These are phyloP conservation scores for Rostratula benghalensis DNA, from an alignment of 2,113 vertebrate species.

Conservation along the genomic window DNA sequence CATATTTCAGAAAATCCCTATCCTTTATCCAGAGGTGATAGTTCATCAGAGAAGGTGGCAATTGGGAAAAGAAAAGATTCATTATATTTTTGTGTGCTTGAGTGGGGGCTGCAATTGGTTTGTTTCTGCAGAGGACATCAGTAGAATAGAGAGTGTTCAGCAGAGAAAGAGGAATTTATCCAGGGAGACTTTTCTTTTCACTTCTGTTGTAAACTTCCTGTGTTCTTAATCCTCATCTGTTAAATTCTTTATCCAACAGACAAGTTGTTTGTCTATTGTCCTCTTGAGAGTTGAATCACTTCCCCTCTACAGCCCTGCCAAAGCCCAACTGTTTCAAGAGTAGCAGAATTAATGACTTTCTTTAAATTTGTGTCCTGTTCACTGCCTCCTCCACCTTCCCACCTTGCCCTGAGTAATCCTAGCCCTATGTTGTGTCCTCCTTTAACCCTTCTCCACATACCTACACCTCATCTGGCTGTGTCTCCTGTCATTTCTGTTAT, in stretches of 20 bases:
- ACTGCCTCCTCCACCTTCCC: background rate
- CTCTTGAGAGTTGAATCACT: background rate
- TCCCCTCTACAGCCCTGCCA: background rate
- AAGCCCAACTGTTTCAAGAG: background rate
- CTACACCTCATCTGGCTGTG: background rate
- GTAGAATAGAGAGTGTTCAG: background rate
- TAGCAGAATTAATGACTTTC: background rate
- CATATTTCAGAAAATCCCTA: slow-evolving; percentile 53
- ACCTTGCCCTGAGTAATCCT: background rate
- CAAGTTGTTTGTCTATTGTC: background rate
- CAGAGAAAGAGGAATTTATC: background rate
- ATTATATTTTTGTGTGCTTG: slow-evolving; percentile 34
- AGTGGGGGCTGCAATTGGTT: background rate
- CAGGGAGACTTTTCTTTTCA: background rate
- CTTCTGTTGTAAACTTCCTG: background rate
- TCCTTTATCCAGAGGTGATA: slow-evolving; percentile 42
- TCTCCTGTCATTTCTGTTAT: background rate
- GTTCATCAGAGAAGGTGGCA: slow-evolving; percentile 26
- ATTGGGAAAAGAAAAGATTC: slow-evolving; percentile 37
- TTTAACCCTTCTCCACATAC: background rate
- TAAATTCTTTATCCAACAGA: background rate
- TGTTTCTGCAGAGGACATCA: background rate
- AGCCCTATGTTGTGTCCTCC: background rate
- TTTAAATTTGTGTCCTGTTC: background rate
- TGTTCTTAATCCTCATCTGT: background rate